These are phyloP conservation scores for Gobionotothen gibberifrons DNA, from an alignment of 2,797 vertebrate species.

Conservation along the genomic window DNA sequence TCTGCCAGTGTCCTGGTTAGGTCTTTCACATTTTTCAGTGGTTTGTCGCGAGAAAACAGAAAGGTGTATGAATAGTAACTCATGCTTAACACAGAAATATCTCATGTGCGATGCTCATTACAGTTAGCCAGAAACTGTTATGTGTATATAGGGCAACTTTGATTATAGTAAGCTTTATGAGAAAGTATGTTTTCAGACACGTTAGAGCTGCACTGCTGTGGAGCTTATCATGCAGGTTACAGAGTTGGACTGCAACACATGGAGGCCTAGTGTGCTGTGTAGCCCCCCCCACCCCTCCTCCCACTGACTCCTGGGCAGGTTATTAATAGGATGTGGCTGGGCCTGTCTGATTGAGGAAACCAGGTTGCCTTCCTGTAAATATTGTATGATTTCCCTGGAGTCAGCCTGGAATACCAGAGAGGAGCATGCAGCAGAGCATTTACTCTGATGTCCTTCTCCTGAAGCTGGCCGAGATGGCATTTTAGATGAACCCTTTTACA, in stretches of 20 bases:
- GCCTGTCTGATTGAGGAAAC: constrained; percentile 72
- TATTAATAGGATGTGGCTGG: constrained; percentile 74
- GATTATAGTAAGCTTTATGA: background rate
- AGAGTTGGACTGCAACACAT: constrained; percentile 25
- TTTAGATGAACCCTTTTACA: constrained; percentile 21
- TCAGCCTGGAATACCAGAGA: constrained; percentile 51
- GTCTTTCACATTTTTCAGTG: too few species aligned
- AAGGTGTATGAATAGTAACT: background rate
- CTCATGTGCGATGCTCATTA: background rate
- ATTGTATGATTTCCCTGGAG: constrained; percentile 75
- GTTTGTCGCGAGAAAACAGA: background rate
- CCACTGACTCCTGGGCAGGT: constrained; percentile 50
- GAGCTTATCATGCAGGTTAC: constrained; percentile 5
- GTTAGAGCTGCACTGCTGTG: constrained; percentile 2
- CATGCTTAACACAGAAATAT: background rate
- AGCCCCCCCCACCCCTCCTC: constrained; percentile 34
- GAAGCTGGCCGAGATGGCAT: constrained; percentile 4
- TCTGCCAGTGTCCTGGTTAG: too few species aligned
- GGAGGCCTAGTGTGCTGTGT: background rate
- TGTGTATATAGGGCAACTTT: background rate
- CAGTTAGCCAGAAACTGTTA: background rate
- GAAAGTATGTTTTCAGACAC: background rate
- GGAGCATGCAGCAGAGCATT: constrained; percentile 43
- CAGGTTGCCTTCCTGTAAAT: constrained; percentile 80
- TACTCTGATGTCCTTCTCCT: background rate